phyloP scores from a whole-genome alignment of 2,113 vertebrate genomes.

The Ranitomeya variabilis region DNA sequence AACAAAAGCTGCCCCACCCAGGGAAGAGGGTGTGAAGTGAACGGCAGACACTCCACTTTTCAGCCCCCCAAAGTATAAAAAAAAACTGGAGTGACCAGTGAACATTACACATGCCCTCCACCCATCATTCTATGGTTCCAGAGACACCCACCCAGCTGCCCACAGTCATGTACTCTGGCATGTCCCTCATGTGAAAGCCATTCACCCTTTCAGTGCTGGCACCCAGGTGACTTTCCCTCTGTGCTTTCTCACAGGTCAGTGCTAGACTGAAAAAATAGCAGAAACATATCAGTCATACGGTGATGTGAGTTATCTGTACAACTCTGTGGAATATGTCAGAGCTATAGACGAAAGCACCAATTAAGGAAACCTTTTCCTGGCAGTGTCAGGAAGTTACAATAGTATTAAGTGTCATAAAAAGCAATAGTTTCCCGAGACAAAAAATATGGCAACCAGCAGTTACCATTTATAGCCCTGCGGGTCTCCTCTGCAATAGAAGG shows the following conservation, averaged over 20 bases:
- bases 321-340: not conserved
- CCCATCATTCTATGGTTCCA: not conserved
- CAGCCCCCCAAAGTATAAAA: slow-evolving; percentile 10
- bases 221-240: not conserved
- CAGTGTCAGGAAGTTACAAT: not conserved
- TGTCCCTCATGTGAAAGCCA: slow-evolving; percentile 16
- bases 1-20: slow-evolving; percentile 47
- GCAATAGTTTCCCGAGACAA: not conserved
- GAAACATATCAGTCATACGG: too few relatives aligned
- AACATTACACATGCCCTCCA: not conserved
- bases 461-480: not conserved
- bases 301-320: not conserved
- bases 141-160: not conserved
- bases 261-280: too few relatives aligned
- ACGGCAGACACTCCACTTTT: not conserved
- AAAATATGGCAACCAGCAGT: not conserved
- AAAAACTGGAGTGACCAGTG: slow-evolving; percentile 7
- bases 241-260: too few relatives aligned
- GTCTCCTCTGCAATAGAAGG: not conserved
- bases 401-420: not conserved
- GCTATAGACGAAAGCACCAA: not conserved
- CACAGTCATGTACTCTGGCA: accelerated
- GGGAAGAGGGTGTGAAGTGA: not conserved
- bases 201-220: slow-evolving; percentile 36
- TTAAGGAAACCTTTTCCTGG: too few relatives aligned